Percentiles rank a stretch among this genome's conserved stretches.
phyloP scores from a whole-genome alignment of 2,797 vertebrate species.

The Sylvilagus floridanus region DNA sequence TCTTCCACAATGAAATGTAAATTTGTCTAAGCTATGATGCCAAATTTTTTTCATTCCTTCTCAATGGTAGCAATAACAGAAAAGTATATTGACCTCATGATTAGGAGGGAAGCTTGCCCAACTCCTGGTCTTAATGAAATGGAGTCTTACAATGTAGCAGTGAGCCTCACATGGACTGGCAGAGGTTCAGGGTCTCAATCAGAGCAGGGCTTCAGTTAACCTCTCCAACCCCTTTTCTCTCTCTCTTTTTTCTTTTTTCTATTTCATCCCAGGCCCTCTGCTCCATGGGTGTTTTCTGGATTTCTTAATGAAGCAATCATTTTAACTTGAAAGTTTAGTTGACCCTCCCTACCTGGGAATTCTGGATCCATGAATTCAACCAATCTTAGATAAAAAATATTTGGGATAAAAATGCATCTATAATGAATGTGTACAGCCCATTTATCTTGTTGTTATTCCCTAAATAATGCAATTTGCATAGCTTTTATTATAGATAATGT shows the following conservation, averaged over 20 bases:
- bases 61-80: constrained; percentile 71
- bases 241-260: not conserved
- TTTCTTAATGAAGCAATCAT: constrained; percentile 1
- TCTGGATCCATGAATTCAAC: too few species aligned
- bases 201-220: constrained; percentile 32
- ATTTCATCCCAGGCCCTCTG: too few species aligned
- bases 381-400: too few species aligned
- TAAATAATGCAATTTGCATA: too few species aligned
- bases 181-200: constrained; percentile 59
- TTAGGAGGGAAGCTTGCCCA: constrained; percentile 74
- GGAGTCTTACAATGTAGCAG: constrained; percentile 71
- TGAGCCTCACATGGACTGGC: constrained; percentile 75
- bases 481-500: too few species aligned
- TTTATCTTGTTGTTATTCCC: too few species aligned
- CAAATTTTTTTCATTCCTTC: constrained; percentile 71
- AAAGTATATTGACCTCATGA: constrained; percentile 49
- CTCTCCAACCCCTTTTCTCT: not conserved
- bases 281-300: not conserved
- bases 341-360: too few species aligned
- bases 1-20: constrained; percentile 82
- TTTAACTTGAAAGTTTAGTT: not conserved
- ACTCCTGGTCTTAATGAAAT: constrained; percentile 81
- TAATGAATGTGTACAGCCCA: too few species aligned
- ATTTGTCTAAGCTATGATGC: constrained; percentile 77
- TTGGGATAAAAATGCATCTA: too few species aligned